Evolutionary conservation across 2,888 invertebrate species (phyloP).

Genomic region (Eristalis tenax): DNA sequence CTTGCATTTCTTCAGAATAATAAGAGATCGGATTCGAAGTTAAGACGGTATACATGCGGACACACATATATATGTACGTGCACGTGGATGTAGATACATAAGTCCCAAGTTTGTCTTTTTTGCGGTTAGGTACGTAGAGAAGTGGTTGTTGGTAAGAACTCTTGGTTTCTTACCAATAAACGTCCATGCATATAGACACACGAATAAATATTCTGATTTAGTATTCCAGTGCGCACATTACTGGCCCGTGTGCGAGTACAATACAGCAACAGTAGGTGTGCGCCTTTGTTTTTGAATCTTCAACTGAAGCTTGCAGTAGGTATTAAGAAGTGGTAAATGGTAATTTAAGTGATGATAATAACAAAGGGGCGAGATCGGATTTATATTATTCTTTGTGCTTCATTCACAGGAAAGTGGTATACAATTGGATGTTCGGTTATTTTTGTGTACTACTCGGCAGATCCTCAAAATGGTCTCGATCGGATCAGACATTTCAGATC

Average conservation of each 20-base stretch:
- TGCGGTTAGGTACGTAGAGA: background rate
- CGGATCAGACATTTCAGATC: too few relatives aligned
- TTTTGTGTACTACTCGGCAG: too few relatives aligned
- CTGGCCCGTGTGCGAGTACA: background rate
- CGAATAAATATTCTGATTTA: background rate
- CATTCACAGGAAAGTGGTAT: too few relatives aligned
- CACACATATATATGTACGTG: background rate
- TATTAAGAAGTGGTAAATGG: background rate
- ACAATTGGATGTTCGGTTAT: too few relatives aligned
- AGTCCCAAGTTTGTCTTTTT: background rate
- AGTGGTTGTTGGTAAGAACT: background rate
- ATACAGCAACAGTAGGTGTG: background rate
- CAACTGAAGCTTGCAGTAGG: background rate
- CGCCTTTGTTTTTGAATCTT: background rate
- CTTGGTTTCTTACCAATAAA: background rate
- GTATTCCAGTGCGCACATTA: background rate
- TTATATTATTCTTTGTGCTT: too few relatives aligned
- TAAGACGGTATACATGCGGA: background rate
- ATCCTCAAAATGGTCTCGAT: too few relatives aligned
- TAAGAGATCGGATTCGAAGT: background rate
- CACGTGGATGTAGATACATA: background rate
- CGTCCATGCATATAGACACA: background rate
- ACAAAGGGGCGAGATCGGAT: too few relatives aligned
- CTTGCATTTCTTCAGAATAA: background rate
- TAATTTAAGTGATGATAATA: background rate